These are phyloP conservation scores for Sebastes aleutianus DNA, from an alignment of 2,797 vertebrate genomes.

Conservation along the genomic window DNA sequence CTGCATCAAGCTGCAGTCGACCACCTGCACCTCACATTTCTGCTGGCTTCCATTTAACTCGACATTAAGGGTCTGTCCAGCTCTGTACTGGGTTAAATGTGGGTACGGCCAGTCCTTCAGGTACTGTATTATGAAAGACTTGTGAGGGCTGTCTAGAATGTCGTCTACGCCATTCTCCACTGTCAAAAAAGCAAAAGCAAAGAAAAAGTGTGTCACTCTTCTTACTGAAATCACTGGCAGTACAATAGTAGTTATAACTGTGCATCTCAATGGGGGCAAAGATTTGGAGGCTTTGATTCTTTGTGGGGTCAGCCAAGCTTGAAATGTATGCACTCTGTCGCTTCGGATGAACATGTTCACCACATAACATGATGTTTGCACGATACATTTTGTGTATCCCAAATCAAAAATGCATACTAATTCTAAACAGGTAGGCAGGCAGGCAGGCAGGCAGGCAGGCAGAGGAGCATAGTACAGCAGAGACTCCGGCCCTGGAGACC, in stretches of 20 bases:
- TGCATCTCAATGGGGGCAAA: neutral
- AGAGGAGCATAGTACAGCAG: too few relatives aligned
- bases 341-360: neutral
- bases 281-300: neutral
- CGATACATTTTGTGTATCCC: neutral
- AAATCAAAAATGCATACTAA: too few relatives aligned
- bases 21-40: conserved; percentile 85
- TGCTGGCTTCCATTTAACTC: conserved; percentile 88
- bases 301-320: neutral
- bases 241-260: neutral
- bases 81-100: conserved; percentile 87
- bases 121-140: conserved; percentile 87
- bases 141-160: conserved; percentile 83
- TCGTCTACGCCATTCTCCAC: conserved; percentile 87
- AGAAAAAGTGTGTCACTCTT: neutral
- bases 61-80: conserved; percentile 84
- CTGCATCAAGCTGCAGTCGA: conserved; percentile 88
- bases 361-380: neutral
- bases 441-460: too few relatives aligned
- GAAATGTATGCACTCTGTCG: too few relatives aligned
- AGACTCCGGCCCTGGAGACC: too few relatives aligned
- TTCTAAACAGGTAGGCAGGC: too few relatives aligned
- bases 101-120: conserved; percentile 90
- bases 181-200: conserved; percentile 50
- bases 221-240: neutral